Conservation (phyloP, 2,797 vertebrate species). For the Threskiornis aethiopicus region DNA sequence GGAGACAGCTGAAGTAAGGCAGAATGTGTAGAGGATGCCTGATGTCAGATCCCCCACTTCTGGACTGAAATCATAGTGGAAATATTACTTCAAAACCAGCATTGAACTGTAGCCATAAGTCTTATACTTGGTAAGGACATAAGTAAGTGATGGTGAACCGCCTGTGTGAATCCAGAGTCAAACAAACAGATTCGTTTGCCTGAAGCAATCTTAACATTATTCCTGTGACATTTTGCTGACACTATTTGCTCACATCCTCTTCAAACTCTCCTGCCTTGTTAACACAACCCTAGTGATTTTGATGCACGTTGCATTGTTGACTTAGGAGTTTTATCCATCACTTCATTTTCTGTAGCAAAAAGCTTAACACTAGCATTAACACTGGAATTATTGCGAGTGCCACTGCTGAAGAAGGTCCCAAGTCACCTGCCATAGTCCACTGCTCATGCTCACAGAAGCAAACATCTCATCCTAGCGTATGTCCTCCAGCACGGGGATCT, state of each 20-base stretch:
- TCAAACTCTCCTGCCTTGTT: background rate
- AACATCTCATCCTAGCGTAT: background rate
- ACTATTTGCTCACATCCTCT: background rate
- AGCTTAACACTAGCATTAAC: background rate
- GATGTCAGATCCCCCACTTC: background rate
- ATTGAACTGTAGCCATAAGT: background rate
- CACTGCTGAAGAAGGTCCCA: background rate
- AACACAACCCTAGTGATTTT: background rate
- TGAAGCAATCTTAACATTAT: background rate
- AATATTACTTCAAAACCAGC: background rate
- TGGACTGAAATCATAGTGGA: background rate
- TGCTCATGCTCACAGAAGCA: background rate
- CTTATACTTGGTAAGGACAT: background rate
- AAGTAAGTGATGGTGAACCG: background rate
- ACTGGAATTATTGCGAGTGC: background rate
- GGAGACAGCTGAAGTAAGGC: background rate
- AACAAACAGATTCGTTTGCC: background rate
- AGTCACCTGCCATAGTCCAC: background rate
- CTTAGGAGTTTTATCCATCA: background rate
- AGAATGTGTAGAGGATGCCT: background rate
- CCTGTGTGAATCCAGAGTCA: background rate
- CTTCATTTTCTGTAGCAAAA: background rate
- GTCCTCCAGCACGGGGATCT: background rate
- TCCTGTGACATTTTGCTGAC: background rate
- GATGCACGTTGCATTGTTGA: background rate